Percentiles rank a stretch among this genome's conserved stretches.
These are phyloP conservation scores for Tetragnatha montana DNA, from an alignment of 2,888 invertebrate species.

Conservation along the genomic window DNA sequence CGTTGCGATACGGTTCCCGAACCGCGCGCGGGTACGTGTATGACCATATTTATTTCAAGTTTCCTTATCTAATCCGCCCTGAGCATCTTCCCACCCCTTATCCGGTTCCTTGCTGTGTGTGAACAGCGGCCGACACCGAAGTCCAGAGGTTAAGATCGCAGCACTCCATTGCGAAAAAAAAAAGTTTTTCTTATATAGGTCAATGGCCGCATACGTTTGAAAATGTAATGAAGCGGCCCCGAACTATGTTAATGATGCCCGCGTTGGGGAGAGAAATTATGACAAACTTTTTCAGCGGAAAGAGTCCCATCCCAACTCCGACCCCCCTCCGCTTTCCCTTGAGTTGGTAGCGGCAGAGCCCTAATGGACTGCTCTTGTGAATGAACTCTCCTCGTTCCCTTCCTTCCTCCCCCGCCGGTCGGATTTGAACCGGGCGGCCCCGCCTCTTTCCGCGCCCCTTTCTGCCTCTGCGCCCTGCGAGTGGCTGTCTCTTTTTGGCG, in stretches of 20 bases:
- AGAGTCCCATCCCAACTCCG: conserved; percentile 18
- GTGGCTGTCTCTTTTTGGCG: conserved; percentile 64
- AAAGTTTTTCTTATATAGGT: conserved; percentile 55
- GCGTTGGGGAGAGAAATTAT: conserved; percentile 10
- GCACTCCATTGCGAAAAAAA: conserved; percentile 27
- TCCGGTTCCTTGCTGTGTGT: conserved; percentile 36
- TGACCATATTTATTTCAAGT: neutral
- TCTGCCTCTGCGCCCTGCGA: conserved; percentile 54
- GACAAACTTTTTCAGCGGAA: conserved; percentile 2
- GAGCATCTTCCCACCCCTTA: conserved; percentile 26
- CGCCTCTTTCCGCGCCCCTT: conserved; percentile 26
- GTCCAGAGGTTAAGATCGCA: conserved; percentile 65
- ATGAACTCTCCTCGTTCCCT: conserved; percentile 45
- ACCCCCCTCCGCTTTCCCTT: conserved; percentile 43
- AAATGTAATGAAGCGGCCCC: conserved; percentile 45
- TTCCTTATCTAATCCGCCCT: conserved; percentile 2
- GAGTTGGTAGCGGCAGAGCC: conserved; percentile 15
- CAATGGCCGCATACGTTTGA: conserved; percentile 60
- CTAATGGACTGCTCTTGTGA: conserved; percentile 66
- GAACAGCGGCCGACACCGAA: conserved; percentile 16
- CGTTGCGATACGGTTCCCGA: neutral
- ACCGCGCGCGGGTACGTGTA: neutral
- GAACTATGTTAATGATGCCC: conserved; percentile 66
- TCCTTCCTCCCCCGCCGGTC: conserved; percentile 36
- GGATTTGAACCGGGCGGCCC: conserved; percentile 10